A percentile compares a stretch with the other conserved stretches of the same genome.
phyloP scores from a whole-genome alignment of 2,797 vertebrate genomes.

The Enteromius anoplus region DNA sequence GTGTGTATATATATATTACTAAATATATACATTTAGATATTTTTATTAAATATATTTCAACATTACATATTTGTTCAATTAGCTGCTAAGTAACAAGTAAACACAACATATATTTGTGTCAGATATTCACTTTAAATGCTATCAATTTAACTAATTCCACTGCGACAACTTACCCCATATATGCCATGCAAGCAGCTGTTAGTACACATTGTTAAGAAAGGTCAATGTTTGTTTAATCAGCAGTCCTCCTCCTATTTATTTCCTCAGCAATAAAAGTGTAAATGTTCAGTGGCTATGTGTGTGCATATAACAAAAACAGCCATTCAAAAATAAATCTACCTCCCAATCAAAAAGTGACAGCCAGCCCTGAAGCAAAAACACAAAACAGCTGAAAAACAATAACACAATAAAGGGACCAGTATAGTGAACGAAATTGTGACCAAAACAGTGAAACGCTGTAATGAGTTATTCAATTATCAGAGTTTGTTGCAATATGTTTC shows the following conservation, averaged over 20 bases:
- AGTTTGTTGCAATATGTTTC: slow-evolving; percentile 11
- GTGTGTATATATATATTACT: not conserved
- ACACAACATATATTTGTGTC: not conserved
- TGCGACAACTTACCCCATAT: not conserved
- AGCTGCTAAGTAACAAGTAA: not conserved
- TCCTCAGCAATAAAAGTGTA: not conserved
- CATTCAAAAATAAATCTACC: slow-evolving; percentile 1
- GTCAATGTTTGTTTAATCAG: not conserved
- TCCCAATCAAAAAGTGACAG: slow-evolving; percentile 2
- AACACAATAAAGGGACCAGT: not conserved
- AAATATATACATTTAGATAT: not conserved
- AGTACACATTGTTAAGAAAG: not conserved
- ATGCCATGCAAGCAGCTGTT: not conserved
- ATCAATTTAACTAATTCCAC: not conserved
- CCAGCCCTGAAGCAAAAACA: slow-evolving; percentile 10
- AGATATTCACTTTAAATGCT: not conserved
- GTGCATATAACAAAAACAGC: not conserved
- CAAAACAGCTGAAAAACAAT: not conserved
- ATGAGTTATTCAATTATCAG: slow-evolving; percentile 11
- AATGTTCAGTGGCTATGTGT: not conserved
- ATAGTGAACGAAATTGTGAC: not conserved
- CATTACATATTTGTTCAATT: not conserved
- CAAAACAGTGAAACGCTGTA: not conserved
- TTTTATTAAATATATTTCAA: not conserved
- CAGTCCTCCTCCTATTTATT: not conserved